Evolutionary conservation across 2,888 invertebrate species (phyloP), one percentile per base, ranked within the genome.

Genomic region (Urechis unicinctus): DNA sequence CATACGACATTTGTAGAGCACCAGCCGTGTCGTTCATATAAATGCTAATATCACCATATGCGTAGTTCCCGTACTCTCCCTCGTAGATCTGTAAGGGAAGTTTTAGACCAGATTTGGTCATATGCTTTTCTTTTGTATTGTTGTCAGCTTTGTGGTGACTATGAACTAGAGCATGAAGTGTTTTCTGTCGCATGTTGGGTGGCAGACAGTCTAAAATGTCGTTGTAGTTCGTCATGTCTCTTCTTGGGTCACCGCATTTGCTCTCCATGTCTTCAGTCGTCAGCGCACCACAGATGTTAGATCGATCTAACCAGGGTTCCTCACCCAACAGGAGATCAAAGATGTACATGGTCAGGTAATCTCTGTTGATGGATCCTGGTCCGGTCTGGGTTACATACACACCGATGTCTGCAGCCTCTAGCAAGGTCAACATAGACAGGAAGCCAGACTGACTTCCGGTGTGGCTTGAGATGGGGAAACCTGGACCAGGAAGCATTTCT

Each of bases 251-350:
- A 28, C 29, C 26, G 1, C 48, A 22, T 26, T 29, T 22, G n/a
- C 4, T 28, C 26, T 28, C 17, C 17, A 26, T 22, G 21, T 28
- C 29, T 25, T 9, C 26, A 13, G 13, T 48, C 29, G 17, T 4
- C 21, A n/a, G 26, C 3, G n/a, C n/a, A n/a, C n/a, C n/a, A n/a
- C n/a, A n/a, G n/a, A n/a, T n/a, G n/a, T n/a, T n/a, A n/a, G n/a
- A n/a, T n/a, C n/a, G n/a, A n/a, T 50, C 36, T 22, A 50, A 9
- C 50, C 50, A 50, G 13, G 50, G 50, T 24, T 50, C 50, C 9
- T 36, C 24, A 2, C 36, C 50, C 50, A 50, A 24, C 36, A 50
- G 24, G 13, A 36, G 31, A 21, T 50, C 50, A 22, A 22, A 21
- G 31, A 36, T 50, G 41, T 21, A 50, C 6, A 36, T 17, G 36